Percentiles rank a stretch among this genome's conserved stretches.
phyloP scores from a whole-genome alignment of 1,140 invertebrate species.

The Papilio polytes region DNA sequence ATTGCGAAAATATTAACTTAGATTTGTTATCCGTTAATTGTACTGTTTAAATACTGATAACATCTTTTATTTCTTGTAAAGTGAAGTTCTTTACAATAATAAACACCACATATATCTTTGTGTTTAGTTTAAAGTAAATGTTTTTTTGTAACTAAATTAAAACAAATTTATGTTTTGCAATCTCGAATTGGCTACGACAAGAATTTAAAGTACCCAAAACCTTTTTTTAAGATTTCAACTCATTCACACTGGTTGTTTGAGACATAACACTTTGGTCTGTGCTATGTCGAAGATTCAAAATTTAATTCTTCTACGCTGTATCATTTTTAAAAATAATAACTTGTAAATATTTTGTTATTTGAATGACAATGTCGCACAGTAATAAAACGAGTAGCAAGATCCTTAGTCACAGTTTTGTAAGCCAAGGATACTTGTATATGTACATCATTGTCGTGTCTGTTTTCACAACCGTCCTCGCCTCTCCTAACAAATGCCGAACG shows the following conservation, averaged over 20 bases:
- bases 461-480: conserved; percentile 55
- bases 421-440: conserved; percentile 48
- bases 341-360: neutral
- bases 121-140: neutral
- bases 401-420: conserved; percentile 47
- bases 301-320: too few species aligned
- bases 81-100: too few species aligned
- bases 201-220: neutral
- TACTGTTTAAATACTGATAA: neutral
- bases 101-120: neutral
- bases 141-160: neutral
- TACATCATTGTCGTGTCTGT: conserved; percentile 55
- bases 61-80: neutral
- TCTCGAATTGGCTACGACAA: neutral
- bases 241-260: neutral
- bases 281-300: too few species aligned
- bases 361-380: conserved; percentile 4
- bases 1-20: neutral
- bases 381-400: conserved; percentile 12
- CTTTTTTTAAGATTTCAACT: conserved; percentile 5
- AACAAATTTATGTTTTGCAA: neutral
- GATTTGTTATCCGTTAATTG: neutral
- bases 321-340: neutral
- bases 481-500: conserved; percentile 53
- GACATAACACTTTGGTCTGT: neutral